Base-by-base conservation (phyloP, 2,113 vertebrate species). In the Corydoras sp. region DNA sequence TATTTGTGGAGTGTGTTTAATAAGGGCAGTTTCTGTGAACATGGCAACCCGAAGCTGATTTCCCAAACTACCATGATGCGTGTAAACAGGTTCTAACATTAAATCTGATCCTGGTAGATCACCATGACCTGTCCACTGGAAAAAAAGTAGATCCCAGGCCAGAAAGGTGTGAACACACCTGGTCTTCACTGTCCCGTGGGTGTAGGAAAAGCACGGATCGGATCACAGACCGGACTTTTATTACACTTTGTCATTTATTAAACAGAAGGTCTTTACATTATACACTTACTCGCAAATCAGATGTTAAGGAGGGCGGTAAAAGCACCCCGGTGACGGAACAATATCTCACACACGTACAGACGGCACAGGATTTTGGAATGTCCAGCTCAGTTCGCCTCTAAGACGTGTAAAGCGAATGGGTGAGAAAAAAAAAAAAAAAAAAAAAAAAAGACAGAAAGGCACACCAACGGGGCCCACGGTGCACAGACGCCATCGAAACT, bases 301-400 rank as follows among this genome's bases (percentile, higher is more conserved):
- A 95, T 92, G 93, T 95, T 95, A 95, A 84, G 89, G 89, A 87
- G 88, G 84, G 35, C 35, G 7, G 35, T 5, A 43, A 43, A 72
- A 92, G 89, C 90, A 90, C 86, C 85, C 73, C 85, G 90, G 92
- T 94, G 93, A 97, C 92, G 82, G 92, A 93, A 96, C 94, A 89
- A 93, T 92, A 95, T 92, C 90, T 92, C 93, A 98, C 95, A 96
- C 91, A 86, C 91, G 90, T 92, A 95, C 92, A 93, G 91, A 92
- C 72, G 71, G 58, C 68, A 62, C 50, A 60, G 43, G 13, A 71
- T 55, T 55, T 67, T 88, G 83, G 87, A 83, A 88, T 83, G 89
- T 83, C 86, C 90, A 86, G 81, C 88, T 80, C 68, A 82, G 80
- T 81, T 91, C 90, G 91, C 84, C 84, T 92, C 89, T 91, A 92